phyloP scores from a whole-genome alignment of 2,888 invertebrate species.

The Ormia ochracea region DNA sequence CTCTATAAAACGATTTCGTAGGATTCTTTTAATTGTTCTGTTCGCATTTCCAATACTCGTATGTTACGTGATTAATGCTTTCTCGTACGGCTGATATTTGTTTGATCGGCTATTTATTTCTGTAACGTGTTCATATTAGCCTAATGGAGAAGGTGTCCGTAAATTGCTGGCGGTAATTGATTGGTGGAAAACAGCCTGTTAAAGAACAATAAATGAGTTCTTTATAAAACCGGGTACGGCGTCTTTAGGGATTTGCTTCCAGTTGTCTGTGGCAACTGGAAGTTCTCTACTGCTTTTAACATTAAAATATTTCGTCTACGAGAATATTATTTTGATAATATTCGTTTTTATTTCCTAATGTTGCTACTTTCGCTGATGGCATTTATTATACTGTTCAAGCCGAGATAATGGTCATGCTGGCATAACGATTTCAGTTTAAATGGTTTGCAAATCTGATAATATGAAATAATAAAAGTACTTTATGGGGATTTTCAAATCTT shows the following conservation, averaged over 20 bases:
- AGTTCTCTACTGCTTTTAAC: not conserved
- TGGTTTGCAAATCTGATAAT: too few species aligned
- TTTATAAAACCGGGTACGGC: not conserved
- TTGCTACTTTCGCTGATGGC: too few species aligned
- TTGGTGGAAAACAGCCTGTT: constrained; percentile 1
- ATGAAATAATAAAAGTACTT: too few species aligned
- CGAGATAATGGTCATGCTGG: too few species aligned
- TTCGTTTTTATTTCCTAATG: too few species aligned
- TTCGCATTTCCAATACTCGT: constrained; percentile 12
- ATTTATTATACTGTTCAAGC: too few species aligned
- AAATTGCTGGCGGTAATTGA: not conserved
- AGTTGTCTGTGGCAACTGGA: not conserved
- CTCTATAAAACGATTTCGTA: too few species aligned
- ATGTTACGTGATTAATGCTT: constrained; percentile 38
- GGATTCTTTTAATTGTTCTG: constrained; percentile 11
- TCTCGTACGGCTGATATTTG: not conserved
- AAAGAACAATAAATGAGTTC: not conserved
- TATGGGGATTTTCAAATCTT: too few species aligned
- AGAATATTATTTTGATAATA: too few species aligned
- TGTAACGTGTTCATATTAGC: constrained; percentile 14
- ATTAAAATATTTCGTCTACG: not conserved
- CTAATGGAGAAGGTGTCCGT: constrained; percentile 1
- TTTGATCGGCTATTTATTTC: not conserved
- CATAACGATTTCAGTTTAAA: too few species aligned
- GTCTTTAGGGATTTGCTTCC: not conserved